Evolutionary conservation across 2,888 invertebrate species (phyloP), one percentile per base, ranked within the genome.

Genomic region (Opisthograptis luteolata): DNA sequence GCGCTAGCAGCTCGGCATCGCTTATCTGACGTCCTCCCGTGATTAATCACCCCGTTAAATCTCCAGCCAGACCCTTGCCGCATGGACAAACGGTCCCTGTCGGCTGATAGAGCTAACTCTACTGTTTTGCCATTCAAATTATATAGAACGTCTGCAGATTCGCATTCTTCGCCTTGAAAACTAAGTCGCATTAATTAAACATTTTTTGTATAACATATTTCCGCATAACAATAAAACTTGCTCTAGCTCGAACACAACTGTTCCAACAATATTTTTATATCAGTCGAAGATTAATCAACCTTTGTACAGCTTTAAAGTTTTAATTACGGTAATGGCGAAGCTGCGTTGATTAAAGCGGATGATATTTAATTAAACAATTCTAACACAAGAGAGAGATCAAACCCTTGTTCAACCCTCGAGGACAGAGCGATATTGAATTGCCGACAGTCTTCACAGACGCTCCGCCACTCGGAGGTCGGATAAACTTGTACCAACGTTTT

Each of bases 1-100:
- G 48, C 58, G 56, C n/a, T 40, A 17, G 39, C 30, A 39, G 53
- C 46, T 44, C 58, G 57, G 67, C 60, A 64, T 64, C 68, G 73
- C 80, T 84, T 84, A 83, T 81, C 83, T 77, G 73, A 64, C 74
- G 68, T 73, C 75, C 77, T 76, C 76, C 71, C 57, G 76, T 85
- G 81, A 87, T 87, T 84, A 83, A 87, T 87, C 78, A 73, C 71
- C 75, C 66, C 62, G 70, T 68, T 77, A 73, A 73, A 79, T 83
- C 79, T 81, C 69, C 66, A 70, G 76, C 69, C 66, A 70, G 76
- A 73, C 76, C 75, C 75, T 72, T 70, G 64, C 69, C 67, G 59
- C 73, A 72, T 74, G 66, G 63, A 70, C 65, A 64, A 72, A 67
- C 63, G 64, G 63, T 61, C 62, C 61, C 66, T 57, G 63, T 64